A percentile compares a stretch with the other conserved stretches of the same genome.
These are phyloP conservation scores for Euura lappo DNA, from an alignment of 1,140 invertebrate genomes.

Conservation along the genomic window DNA sequence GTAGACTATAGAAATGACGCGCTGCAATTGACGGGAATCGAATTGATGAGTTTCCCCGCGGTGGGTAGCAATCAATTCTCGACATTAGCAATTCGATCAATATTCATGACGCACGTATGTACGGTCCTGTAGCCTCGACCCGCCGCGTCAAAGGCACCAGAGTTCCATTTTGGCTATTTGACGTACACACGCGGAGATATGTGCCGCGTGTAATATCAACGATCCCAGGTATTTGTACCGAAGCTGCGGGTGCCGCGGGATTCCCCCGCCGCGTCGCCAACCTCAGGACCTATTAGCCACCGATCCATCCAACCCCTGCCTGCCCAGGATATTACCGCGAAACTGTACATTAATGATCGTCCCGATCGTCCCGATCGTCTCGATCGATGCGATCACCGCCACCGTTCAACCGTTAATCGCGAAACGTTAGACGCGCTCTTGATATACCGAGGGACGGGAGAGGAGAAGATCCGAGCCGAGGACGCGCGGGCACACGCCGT, in stretches of 20 bases:
- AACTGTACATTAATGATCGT: not conserved
- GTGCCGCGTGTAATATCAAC: conserved; percentile 13
- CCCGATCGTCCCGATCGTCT: not conserved
- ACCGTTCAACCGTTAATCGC: not conserved
- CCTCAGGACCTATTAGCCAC: no score
- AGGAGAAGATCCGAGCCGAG: not conserved
- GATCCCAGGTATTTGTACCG: not conserved
- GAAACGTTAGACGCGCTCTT: no score
- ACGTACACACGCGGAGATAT: not conserved
- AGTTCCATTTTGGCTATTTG: conserved; percentile 43
- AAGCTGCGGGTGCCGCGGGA: not conserved
- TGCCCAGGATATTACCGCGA: not conserved
- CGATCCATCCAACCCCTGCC: no score
- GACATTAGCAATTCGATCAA: conserved; percentile 48
- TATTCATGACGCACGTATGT: conserved; percentile 46
- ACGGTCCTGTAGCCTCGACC: not conserved
- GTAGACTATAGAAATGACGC: conserved; percentile 8
- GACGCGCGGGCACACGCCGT: conserved; percentile 23
- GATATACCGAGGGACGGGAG: no score
- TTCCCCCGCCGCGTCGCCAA: not conserved
- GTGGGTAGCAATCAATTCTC: conserved; percentile 44
- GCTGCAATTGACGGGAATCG: conserved; percentile 38
- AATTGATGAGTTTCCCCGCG: conserved; percentile 38
- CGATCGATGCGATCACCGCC: not conserved
- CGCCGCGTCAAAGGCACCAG: conserved; percentile 46